phyloP scores from a whole-genome alignment of 1,140 invertebrate species.

The Grapholita molesta region DNA sequence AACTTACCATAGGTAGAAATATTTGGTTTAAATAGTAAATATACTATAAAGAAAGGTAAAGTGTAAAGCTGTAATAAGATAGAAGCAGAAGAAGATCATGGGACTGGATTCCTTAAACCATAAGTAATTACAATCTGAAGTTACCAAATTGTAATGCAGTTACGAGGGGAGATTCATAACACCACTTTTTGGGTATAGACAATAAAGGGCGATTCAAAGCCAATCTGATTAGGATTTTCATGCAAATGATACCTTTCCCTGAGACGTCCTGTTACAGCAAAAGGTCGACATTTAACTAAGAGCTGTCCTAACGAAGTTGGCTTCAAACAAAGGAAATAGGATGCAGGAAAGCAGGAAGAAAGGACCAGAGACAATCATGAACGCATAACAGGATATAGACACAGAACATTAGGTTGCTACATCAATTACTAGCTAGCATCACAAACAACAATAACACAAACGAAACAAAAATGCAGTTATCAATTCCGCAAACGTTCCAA shows the following conservation, averaged over 20 bases:
- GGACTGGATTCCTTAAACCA: slow-evolving; percentile 73
- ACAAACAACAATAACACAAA: slow-evolving; percentile 31
- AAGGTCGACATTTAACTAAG: slow-evolving; percentile 48
- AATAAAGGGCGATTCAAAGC: slow-evolving; percentile 41
- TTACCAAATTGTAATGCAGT: slow-evolving; percentile 78
- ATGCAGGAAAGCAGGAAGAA: slow-evolving; percentile 10
- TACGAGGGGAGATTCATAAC: slow-evolving; percentile 77
- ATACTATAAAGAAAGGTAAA: slow-evolving; percentile 33
- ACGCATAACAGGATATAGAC: slow-evolving; percentile 22
- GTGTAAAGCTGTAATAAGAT: slow-evolving; percentile 43
- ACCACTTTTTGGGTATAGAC: slow-evolving; percentile 54
- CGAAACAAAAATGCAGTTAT: slow-evolving; percentile 21
- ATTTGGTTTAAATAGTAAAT: slow-evolving; percentile 30
- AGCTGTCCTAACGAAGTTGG: slow-evolving; percentile 34
- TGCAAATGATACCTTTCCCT: slow-evolving; percentile 54
- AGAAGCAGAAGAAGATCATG: slow-evolving; percentile 67
- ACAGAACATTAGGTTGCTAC: slow-evolving; percentile 26
- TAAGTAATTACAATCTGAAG: slow-evolving; percentile 76
- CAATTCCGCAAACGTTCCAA: not conserved
- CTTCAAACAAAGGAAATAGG: slow-evolving; percentile 34
- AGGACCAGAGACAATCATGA: slow-evolving; percentile 24
- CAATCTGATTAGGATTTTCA: slow-evolving; percentile 35
- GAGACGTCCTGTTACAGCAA: slow-evolving; percentile 51
- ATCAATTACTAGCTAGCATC: slow-evolving; percentile 30
- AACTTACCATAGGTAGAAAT: slow-evolving; percentile 36